These are phyloP conservation scores for Lacanobia oleracea DNA, from an alignment of 2,888 invertebrate species.

Conservation along the genomic window DNA sequence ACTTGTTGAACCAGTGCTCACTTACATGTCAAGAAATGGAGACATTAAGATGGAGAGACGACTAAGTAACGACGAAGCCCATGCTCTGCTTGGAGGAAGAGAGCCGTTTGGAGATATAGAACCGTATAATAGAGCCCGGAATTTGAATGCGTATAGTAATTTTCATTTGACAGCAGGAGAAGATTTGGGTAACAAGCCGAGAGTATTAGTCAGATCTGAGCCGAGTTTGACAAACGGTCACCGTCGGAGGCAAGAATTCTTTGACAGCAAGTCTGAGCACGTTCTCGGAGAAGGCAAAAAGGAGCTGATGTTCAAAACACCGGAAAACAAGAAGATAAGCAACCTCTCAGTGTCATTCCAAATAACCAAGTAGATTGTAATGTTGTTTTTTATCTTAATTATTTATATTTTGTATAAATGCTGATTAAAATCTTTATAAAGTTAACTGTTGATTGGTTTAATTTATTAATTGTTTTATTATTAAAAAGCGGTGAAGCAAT, in stretches of 20 bases:
- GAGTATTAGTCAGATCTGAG: slow-evolving; percentile 65
- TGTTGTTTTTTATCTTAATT: slow-evolving; percentile 33
- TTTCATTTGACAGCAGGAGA: slow-evolving; percentile 63
- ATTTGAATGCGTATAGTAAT: slow-evolving; percentile 33
- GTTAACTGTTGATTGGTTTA: neutral
- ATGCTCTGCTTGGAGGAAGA: slow-evolving; percentile 62
- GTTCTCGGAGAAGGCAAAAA: slow-evolving; percentile 70
- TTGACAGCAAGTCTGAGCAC: slow-evolving; percentile 62
- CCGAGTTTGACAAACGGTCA: neutral
- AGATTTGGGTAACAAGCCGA: slow-evolving; percentile 58
- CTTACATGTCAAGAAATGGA: slow-evolving; percentile 68
- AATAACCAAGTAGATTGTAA: slow-evolving; percentile 63
- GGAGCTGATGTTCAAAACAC: slow-evolving; percentile 77
- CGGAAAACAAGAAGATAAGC: slow-evolving; percentile 75
- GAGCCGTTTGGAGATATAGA: neutral
- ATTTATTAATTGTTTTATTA: neutral
- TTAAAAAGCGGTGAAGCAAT: neutral
- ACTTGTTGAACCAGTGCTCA: slow-evolving; percentile 67
- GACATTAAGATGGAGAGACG: slow-evolving; percentile 75
- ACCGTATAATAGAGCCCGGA: neutral
- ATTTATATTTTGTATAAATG: slow-evolving; percentile 60
- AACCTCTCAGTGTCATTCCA: slow-evolving; percentile 82
- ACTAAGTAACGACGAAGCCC: slow-evolving; percentile 76
- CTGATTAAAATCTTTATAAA: slow-evolving; percentile 22
- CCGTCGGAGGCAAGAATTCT: slow-evolving; percentile 43